Conservation (phyloP, 2,888 invertebrate genomes). For the Anthophora plumipes region DNA sequence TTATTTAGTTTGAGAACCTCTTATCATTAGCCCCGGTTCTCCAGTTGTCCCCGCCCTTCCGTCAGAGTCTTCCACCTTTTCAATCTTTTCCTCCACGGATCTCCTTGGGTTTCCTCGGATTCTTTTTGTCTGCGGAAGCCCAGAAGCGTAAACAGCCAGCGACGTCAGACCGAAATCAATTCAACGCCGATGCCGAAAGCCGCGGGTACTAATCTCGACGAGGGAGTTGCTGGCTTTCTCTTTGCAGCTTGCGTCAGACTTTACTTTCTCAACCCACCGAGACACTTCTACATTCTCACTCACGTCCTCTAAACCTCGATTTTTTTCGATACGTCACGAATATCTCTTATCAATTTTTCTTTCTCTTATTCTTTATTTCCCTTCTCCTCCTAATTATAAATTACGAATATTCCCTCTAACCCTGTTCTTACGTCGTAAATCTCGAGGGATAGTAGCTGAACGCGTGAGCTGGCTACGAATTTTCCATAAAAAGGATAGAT, state of each 20-base stretch:
- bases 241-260: background rate
- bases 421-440: background rate
- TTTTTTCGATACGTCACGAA: background rate
- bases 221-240: background rate
- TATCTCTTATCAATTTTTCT: background rate
- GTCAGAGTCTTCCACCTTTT: slow-evolving; percentile 19
- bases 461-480: slow-evolving; percentile 19
- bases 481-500: slow-evolving; percentile 10
- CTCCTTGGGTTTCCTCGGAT: slow-evolving; percentile 7
- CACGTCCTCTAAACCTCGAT: background rate
- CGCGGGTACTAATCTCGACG: slow-evolving; percentile 17
- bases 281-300: too few relatives aligned
- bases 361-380: too few relatives aligned
- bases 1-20: slow-evolving; percentile 16
- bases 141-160: slow-evolving; percentile 41
- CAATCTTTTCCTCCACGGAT: slow-evolving; percentile 11
- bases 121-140: slow-evolving; percentile 8
- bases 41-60: background rate
- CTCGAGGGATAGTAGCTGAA: too few relatives aligned
- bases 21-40: background rate
- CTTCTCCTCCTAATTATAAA: background rate
- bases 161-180: slow-evolving; percentile 23
- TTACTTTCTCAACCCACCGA: background rate
- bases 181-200: slow-evolving; percentile 15
- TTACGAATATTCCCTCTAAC: background rate